Base-by-base conservation (phyloP, 2,888 invertebrate species). In the Chrysotoxum bicinctum region DNA sequence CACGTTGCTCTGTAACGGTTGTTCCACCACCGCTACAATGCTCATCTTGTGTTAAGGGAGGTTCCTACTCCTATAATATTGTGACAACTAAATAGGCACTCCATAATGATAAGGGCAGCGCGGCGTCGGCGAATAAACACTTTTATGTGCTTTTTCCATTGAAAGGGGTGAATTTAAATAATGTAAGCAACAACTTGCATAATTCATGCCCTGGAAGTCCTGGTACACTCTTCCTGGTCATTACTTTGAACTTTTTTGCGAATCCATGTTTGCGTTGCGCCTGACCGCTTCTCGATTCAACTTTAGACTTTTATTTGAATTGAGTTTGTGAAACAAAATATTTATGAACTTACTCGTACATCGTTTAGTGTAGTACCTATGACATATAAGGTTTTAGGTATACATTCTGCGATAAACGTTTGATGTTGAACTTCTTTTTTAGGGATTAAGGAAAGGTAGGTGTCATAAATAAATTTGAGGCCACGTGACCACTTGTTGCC, bases 141-240 rank as follows among this genome's bases (percentile, higher is more conserved):
- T 43, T 5, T 6, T 3, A 14, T 60, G 2, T 19, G 14, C 8
- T n/a, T 50, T 14, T 9, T 52, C 26, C 35, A 0, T 54, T 5
- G 7, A 45, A 64, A 45, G 16, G 30, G 45, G 12, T 64, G 30
- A 45, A 64, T 64, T 64, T 64, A 8, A 64, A 64, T 45, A 64
- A 30, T 64, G 9, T 45, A 32, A 43, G 43, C 26, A 43, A 43
- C 26, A 43, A 30, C 40, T 45, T 64, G 37, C 43, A 64, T 64
- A 45, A 64, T 64, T 64, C 64, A 64, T 64, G 64, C 16, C 32
- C 8, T 19, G 37, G 8, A 30, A 14, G 30, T 45, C 30, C 45
- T 64, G 35, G 35, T 58, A 37, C 0, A 37, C 7, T 4, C 6
- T 26, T 26, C 54, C 32, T 14, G 6, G 48, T 19, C 35, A 58